Conservation (phyloP, 1,140 invertebrate genomes). For the Apis cerana region DNA sequence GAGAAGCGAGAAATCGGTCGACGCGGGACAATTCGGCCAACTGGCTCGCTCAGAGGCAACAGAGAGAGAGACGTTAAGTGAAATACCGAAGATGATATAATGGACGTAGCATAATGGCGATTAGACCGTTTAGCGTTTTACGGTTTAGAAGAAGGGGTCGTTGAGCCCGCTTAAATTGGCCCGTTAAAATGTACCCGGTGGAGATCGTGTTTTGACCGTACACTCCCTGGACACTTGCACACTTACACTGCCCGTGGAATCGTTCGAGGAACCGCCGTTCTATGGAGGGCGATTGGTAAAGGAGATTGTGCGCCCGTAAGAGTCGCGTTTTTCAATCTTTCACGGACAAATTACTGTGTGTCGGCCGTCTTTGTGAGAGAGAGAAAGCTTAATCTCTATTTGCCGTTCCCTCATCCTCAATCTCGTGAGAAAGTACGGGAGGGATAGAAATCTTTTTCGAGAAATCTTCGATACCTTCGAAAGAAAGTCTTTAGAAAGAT, state of each 20-base stretch:
- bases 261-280: too few species aligned
- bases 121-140: constrained; percentile 32
- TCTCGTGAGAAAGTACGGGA: too few species aligned
- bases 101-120: constrained; percentile 14
- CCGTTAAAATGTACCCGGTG: neutral
- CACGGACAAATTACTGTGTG: neutral
- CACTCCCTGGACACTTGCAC: neutral
- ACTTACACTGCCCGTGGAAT: too few species aligned
- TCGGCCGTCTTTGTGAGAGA: neutral
- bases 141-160: constrained; percentile 19
- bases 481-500: neutral
- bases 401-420: neutral
- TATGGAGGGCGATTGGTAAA: neutral
- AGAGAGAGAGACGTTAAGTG: constrained; percentile 17
- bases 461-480: constrained; percentile 1
- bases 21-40: neutral
- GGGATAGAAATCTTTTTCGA: neutral
- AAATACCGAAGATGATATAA: constrained; percentile 14
- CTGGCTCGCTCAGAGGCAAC: neutral
- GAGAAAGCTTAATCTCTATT: constrained; percentile 28
- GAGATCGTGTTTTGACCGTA: neutral
- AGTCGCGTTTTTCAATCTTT: neutral
- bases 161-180: constrained; percentile 29
- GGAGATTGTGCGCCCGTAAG: neutral
- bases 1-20: constrained; percentile 12